Conservation (phyloP, 2,888 invertebrate genomes). For the Tyria jacobaeae region DNA sequence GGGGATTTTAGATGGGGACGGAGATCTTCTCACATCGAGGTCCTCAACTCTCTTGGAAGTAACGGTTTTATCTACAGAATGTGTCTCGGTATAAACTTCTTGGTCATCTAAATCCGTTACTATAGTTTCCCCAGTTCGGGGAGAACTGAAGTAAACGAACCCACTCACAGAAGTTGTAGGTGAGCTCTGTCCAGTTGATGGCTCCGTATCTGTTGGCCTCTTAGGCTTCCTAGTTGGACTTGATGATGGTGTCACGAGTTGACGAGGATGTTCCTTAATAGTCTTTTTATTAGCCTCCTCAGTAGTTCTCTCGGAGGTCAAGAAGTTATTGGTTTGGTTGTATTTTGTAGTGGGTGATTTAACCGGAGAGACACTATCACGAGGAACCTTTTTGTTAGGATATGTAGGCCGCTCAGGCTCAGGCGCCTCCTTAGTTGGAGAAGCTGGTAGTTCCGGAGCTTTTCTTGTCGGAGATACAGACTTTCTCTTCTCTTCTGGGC, state of each 20-base stretch:
- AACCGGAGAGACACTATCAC: constrained; percentile 60
- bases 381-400: constrained; percentile 55
- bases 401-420: constrained; percentile 47
- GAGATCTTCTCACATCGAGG: constrained; percentile 57
- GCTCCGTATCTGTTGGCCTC: constrained; percentile 60
- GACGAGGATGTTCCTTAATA: constrained; percentile 68
- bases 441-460: constrained; percentile 4
- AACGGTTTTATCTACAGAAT: constrained; percentile 46
- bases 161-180: constrained; percentile 87
- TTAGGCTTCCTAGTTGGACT: constrained; percentile 82
- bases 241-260: constrained; percentile 80
- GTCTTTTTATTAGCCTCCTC: constrained; percentile 66
- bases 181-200: constrained; percentile 81
- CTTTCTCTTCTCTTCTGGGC: neutral
- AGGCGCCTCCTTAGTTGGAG: constrained; percentile 38
- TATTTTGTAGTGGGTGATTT: constrained; percentile 60
- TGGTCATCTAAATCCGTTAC: constrained; percentile 76
- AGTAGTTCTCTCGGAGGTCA: constrained; percentile 63
- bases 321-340: constrained; percentile 68
- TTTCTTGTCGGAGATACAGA: constrained; percentile 27
- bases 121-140: constrained; percentile 60
- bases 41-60: constrained; percentile 54
- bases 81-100: constrained; percentile 53
- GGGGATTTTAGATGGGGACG: constrained; percentile 77
- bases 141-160: constrained; percentile 79